Evolutionary conservation across 2,888 invertebrate genomes (phyloP).

Genomic region (Ornithoptera alexandrae): DNA sequence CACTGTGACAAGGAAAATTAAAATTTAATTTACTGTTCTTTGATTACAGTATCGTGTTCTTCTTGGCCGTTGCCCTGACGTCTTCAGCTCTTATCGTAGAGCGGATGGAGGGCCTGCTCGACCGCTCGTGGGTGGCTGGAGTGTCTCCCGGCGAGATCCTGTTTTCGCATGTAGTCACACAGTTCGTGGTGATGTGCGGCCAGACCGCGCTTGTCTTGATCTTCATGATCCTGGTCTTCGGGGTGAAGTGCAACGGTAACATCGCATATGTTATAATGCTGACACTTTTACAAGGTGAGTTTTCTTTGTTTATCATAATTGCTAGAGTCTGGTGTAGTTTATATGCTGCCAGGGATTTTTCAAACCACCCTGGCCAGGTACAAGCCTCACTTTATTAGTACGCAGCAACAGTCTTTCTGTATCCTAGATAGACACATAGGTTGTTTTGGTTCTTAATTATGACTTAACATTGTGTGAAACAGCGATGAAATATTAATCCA

Average conservation of each 20-base stretch:
- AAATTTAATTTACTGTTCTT: background rate
- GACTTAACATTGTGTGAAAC: no score
- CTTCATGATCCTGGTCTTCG: conserved; percentile 94
- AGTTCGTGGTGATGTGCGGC: conserved; percentile 96
- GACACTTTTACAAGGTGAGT: conserved; percentile 89
- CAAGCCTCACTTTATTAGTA: no score
- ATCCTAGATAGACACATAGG: no score
- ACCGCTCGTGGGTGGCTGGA: conserved; percentile 96
- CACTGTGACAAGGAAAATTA: no score
- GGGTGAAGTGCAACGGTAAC: conserved; percentile 94
- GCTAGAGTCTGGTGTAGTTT: no score
- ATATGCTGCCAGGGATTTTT: no score
- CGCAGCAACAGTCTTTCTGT: no score
- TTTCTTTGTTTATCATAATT: background rate
- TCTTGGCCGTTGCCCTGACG: conserved; percentile 96
- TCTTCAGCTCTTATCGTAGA: conserved; percentile 95
- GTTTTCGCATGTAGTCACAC: conserved; percentile 95
- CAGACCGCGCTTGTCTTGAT: conserved; percentile 94
- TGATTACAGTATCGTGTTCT: conserved; percentile 92
- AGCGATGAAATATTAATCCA: no score
- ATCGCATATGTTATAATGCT: conserved; percentile 90
- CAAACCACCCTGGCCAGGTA: no score
- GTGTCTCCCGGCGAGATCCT: conserved; percentile 95
- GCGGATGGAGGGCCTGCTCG: conserved; percentile 93
- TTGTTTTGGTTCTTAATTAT: no score